Evolutionary conservation across 2,113 vertebrate species (phyloP).

Genomic region (Lipophrys pholis): DNA sequence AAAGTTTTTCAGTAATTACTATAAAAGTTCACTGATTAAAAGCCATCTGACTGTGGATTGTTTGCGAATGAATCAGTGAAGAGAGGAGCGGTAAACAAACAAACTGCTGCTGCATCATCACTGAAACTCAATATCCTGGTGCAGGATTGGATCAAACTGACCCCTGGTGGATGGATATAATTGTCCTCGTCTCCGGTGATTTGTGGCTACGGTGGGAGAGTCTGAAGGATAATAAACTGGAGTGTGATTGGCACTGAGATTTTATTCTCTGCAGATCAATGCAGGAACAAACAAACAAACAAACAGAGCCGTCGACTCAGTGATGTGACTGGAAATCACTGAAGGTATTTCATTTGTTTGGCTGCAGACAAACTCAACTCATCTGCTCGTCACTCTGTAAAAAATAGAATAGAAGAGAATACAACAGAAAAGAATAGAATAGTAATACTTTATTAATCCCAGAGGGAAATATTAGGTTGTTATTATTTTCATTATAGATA

Average conservation of each 20-base stretch:
- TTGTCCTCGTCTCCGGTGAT: constrained; percentile 33
- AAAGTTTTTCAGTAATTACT: no score
- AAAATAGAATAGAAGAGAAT: no score
- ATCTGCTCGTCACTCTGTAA: no score
- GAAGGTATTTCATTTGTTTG: no score
- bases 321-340: not conserved
- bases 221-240: not conserved
- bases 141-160: not conserved
- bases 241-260: not conserved
- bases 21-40: no score
- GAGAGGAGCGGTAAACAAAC: not conserved
- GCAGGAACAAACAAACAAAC: no score
- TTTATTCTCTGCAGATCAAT: not conserved
- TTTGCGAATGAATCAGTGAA: not conserved
- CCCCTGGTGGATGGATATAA: not conserved
- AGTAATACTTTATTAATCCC: no score
- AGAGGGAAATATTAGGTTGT: no score
- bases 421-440: no score
- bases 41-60: no score
- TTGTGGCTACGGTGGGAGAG: constrained; percentile 8
- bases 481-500: no score
- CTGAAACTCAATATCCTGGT: not conserved
- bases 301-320: not conserved
- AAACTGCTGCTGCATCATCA: not conserved
- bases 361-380: no score